Evolutionary conservation across 2,113 vertebrate species (phyloP).

Genomic region (Jaculus jaculus): DNA sequence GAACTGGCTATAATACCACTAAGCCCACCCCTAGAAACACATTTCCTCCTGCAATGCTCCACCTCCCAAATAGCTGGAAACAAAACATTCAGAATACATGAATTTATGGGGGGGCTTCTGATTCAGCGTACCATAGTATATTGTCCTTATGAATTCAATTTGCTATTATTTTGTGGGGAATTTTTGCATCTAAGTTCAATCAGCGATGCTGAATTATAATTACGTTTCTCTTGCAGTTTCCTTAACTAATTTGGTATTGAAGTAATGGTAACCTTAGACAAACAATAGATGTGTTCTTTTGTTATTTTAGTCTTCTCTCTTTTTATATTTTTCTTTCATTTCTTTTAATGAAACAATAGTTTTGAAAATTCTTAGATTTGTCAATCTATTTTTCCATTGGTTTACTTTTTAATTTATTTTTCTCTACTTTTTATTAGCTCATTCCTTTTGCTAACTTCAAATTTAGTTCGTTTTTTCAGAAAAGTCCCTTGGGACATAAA

Average conservation of each 20-base stretch:
- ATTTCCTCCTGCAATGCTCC: no score
- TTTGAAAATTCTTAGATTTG: neutral
- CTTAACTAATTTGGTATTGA: neutral
- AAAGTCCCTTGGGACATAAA: neutral
- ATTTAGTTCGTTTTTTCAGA: neutral
- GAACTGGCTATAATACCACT: no score
- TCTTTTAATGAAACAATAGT: neutral
- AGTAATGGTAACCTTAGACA: neutral
- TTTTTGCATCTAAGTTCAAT: no score
- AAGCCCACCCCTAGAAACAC: no score
- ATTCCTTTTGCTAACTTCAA: neutral
- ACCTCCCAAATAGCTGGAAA: no score
- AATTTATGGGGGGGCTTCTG: no score
- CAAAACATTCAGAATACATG: no score
- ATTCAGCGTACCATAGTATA: no score
- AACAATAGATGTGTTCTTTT: neutral
- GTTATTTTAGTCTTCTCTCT: neutral
- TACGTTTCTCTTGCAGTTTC: neutral
- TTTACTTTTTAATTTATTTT: slow-evolving; percentile 7
- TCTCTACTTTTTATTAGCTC: neutral
- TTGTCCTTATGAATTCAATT: no score
- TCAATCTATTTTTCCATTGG: neutral
- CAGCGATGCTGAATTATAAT: neutral
- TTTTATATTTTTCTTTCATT: neutral
- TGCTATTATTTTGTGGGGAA: no score